Conservation (phyloP, 2,113 vertebrate genomes). For the Sinocyclocheilus maitianheensis region DNA sequence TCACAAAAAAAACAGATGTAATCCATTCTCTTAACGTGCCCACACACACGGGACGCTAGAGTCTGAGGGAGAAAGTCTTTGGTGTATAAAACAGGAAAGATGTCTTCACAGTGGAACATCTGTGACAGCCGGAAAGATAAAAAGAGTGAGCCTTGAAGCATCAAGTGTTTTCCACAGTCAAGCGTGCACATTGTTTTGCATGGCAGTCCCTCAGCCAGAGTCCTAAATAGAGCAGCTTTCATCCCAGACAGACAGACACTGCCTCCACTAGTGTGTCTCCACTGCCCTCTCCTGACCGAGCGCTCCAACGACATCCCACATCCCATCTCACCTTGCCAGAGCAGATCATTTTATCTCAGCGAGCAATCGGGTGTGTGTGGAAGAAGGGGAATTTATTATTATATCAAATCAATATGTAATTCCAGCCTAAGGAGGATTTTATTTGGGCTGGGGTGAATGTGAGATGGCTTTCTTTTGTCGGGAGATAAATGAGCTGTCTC, state of each 20-base stretch:
- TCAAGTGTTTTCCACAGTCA: conserved; percentile 43
- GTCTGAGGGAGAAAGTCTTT: background rate
- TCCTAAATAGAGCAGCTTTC: conserved; percentile 18
- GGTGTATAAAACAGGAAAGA: conserved; percentile 28
- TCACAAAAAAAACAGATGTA: background rate
- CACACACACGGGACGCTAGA: background rate
- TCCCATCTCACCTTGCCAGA: conserved; percentile 50
- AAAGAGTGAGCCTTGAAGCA: conserved; percentile 37
- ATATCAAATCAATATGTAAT: conserved; percentile 63
- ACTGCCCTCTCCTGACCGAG: background rate
- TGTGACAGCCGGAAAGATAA: conserved; percentile 43
- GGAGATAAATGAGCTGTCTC: conserved; percentile 43
- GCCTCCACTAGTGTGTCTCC: background rate
- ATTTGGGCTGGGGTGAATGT: conserved; percentile 43
- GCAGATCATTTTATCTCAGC: conserved; percentile 56
- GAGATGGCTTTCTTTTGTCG: conserved; percentile 30
- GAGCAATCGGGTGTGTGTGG: conserved; percentile 52
- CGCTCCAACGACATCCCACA: background rate
- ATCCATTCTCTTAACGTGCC: background rate
- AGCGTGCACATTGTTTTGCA: conserved; percentile 32
- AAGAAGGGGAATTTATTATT: conserved; percentile 59
- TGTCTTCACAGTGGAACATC: conserved; percentile 33
- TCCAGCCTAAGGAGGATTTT: conserved; percentile 42
- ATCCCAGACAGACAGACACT: background rate
- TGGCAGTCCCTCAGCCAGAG: conserved; percentile 3